Conservation (phyloP, 2,113 vertebrate genomes). For the Nothocercus nigrocapillus region DNA sequence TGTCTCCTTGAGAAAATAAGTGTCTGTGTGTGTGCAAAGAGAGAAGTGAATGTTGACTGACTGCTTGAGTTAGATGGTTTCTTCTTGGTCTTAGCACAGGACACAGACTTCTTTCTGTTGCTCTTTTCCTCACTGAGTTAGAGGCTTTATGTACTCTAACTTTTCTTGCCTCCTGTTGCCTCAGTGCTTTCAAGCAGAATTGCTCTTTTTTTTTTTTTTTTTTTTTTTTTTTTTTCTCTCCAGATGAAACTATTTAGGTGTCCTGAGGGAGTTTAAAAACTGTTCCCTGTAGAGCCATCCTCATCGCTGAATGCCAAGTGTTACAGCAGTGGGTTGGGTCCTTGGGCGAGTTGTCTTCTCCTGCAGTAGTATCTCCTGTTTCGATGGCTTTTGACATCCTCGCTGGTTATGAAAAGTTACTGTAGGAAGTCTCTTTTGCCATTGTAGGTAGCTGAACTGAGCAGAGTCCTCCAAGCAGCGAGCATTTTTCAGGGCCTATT, state of each 20-base stretch:
- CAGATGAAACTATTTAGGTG: not conserved
- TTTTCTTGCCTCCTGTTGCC: not conserved
- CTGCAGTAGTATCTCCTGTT: not conserved
- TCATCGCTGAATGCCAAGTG: not conserved
- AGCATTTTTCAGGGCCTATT: not conserved
- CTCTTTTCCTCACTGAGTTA: not conserved
- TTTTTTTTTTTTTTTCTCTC: not conserved
- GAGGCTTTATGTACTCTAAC: not conserved
- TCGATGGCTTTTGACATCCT: not conserved
- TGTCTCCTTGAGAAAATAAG: not conserved
- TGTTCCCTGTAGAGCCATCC: not conserved
- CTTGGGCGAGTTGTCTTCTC: not conserved
- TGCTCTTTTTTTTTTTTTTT: not conserved
- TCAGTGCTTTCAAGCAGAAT: not conserved
- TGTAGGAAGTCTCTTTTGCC: not conserved
- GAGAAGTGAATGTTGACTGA: not conserved
- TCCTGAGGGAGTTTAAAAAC: not conserved
- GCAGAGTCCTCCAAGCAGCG: not conserved
- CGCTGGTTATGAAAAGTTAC: not conserved
- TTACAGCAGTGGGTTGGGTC: not conserved
- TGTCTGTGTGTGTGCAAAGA: not conserved
- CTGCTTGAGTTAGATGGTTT: not conserved
- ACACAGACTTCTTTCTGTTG: not conserved
- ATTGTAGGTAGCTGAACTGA: rapidly evolving
- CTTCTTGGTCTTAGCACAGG: not conserved